A percentile compares a stretch with the other conserved stretches of the same genome.
Conservation (phyloP, 2,113 vertebrate genomes). For the Channa maculata region DNA sequence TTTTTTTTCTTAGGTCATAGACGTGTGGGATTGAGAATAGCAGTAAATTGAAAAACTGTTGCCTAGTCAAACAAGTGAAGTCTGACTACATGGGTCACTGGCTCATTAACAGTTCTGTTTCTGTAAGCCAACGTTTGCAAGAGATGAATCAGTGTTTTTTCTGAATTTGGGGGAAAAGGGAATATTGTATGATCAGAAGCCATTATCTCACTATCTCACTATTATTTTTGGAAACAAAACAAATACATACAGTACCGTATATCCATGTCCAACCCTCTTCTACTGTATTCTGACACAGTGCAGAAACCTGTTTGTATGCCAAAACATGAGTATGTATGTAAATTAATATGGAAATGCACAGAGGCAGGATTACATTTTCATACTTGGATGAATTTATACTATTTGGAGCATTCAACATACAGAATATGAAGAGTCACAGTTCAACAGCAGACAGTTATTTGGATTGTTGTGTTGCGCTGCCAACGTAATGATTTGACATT, state of each 20-base stretch:
- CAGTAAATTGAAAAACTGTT: background rate
- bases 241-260: background rate
- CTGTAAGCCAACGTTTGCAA: background rate
- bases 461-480: slow-evolving; percentile 15
- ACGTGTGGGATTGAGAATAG: slow-evolving; percentile 20
- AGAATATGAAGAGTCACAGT: slow-evolving; percentile 10
- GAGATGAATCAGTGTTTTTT: slow-evolving; percentile 8
- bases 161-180: slow-evolving; percentile 5
- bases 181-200: slow-evolving; percentile 5
- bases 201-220: slow-evolving; percentile 33
- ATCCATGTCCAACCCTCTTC: background rate
- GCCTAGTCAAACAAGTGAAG: background rate
- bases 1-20: background rate
- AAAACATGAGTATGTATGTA: background rate
- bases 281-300: slow-evolving; percentile 22
- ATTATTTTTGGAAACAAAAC: slow-evolving; percentile 24
- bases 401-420: background rate
- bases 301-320: slow-evolving; percentile 47
- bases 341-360: no score
- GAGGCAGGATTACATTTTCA: no score
- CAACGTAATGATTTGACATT: background rate
- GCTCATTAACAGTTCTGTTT: slow-evolving; percentile 46
- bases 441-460: slow-evolving; percentile 16
- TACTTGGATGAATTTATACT: background rate
- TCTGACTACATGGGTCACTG: slow-evolving; percentile 8